These are phyloP conservation scores for Linepithema humile DNA, from an alignment of 1,140 invertebrate genomes.

Conservation along the genomic window DNA sequence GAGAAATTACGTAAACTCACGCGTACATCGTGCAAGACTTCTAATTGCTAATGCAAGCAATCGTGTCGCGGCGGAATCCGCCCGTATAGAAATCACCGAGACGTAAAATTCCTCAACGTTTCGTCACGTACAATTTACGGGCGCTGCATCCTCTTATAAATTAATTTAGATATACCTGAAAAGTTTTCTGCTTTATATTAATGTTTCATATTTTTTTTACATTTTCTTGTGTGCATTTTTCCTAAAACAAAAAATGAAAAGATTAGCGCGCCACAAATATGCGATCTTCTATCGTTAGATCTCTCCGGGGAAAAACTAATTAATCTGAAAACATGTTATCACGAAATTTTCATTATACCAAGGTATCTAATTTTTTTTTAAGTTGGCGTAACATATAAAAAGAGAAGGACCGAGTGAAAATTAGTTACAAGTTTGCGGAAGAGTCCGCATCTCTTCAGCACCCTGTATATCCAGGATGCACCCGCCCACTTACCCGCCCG, in stretches of 20 bases:
- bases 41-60: constrained; percentile 13
- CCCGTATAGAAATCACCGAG: background rate
- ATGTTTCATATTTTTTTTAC: no score
- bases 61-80: background rate
- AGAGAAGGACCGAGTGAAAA: background rate
- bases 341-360: background rate
- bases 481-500: background rate
- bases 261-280: no score
- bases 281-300: no score
- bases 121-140: background rate
- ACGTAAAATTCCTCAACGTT: background rate
- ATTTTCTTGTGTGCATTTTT: no score
- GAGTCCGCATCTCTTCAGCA: background rate
- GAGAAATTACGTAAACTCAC: constrained; percentile 10
- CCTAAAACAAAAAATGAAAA: no score
- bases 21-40: background rate
- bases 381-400: background rate
- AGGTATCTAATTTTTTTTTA: background rate
- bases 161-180: background rate
- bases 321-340: background rate
- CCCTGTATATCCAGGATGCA: constrained; percentile 2
- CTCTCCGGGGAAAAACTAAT: no score
- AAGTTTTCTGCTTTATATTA: background rate
- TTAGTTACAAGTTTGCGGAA: background rate
- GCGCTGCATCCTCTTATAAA: background rate